Evolutionary conservation across 1,140 invertebrate species (phyloP).

Genomic region (Drosophila suzukii): DNA sequence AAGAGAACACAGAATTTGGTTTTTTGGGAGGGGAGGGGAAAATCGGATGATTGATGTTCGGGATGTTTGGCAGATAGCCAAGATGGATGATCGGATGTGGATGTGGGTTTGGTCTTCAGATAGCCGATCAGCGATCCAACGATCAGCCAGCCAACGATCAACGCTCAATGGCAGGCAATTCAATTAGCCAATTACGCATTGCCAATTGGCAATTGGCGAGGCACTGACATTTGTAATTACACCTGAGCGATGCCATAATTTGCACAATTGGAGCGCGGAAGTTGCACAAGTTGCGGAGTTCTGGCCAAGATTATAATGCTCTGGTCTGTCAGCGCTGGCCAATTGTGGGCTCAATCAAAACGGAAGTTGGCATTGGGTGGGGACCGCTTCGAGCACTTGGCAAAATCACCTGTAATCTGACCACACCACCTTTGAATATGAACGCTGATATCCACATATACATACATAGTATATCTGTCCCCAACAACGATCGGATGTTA

Average conservation of each 20-base stretch:
- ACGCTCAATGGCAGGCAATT: slow-evolving; percentile 29
- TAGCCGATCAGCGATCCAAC: slow-evolving; percentile 1
- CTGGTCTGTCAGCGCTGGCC: slow-evolving; percentile 18
- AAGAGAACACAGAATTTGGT: background rate
- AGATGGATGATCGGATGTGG: slow-evolving; percentile 38
- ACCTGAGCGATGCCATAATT: slow-evolving; percentile 58
- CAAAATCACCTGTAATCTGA: slow-evolving; percentile 1
- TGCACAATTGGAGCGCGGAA: slow-evolving; percentile 45
- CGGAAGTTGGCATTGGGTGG: slow-evolving; percentile 42
- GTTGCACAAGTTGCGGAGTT: slow-evolving; percentile 42
- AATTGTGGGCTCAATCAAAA: slow-evolving; percentile 33
- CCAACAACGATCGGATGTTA: slow-evolving; percentile 12
- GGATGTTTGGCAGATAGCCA: background rate
- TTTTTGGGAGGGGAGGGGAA: slow-evolving; percentile 6
- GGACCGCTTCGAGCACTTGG: background rate
- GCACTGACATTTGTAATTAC: slow-evolving; percentile 69
- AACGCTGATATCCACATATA: no score
- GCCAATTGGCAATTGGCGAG: slow-evolving; percentile 59
- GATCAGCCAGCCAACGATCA: slow-evolving; percentile 1
- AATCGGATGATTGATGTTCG: slow-evolving; percentile 26
- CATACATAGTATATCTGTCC: background rate
- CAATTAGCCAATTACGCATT: slow-evolving; percentile 76
- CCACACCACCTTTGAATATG: background rate
- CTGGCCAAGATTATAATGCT: slow-evolving; percentile 27
- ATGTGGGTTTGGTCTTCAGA: slow-evolving; percentile 6